Base-by-base conservation (phyloP, 2,888 invertebrate genomes). In the Orthosia gracilis region DNA sequence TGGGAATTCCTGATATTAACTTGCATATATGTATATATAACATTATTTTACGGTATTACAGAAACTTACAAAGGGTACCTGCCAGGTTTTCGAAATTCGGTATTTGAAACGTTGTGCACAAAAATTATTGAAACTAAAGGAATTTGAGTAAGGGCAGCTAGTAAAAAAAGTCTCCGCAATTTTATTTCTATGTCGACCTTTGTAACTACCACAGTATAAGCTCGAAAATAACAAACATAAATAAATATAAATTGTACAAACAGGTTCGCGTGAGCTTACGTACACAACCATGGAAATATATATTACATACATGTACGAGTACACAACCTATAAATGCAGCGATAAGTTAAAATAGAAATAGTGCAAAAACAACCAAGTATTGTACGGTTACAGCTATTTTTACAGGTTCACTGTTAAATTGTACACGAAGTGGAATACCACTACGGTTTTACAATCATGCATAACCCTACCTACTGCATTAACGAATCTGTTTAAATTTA, bases 221-320 rank as follows among this genome's bases (percentile, higher is more conserved):
- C 68, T 57, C 12, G 12, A 59, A 71, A 52, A 70, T 75, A n/a
- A n/a, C n/a, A n/a, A n/a, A n/a, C n/a, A n/a, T n/a, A n/a, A n/a
- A n/a, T n/a, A n/a, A n/a, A n/a, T n/a, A n/a, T n/a, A 78, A 75
- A 81, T 75, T 64, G 70, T 55, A 66, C 68, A 73, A 78, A 69
- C 69, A 67, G 69, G 62, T 55, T 85, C 64, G 78, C 83, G 82
- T 78, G 85, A 63, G 65, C 63, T 47, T 21, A 40, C 40, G 9
- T 40, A 52, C 55, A 69, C n/a, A n/a, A n/a, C n/a, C n/a, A n/a
- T n/a, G n/a, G n/a, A n/a, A n/a, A n/a, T n/a, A n/a, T n/a, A n/a
- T n/a, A n/a, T n/a, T n/a, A n/a, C n/a, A n/a, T n/a, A n/a, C n/a
- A n/a, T n/a, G n/a, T n/a, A n/a, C n/a, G n/a, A n/a, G n/a, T n/a